Conservation (phyloP, 2,888 invertebrate species). For the Drosophila setosimentum region DNA sequence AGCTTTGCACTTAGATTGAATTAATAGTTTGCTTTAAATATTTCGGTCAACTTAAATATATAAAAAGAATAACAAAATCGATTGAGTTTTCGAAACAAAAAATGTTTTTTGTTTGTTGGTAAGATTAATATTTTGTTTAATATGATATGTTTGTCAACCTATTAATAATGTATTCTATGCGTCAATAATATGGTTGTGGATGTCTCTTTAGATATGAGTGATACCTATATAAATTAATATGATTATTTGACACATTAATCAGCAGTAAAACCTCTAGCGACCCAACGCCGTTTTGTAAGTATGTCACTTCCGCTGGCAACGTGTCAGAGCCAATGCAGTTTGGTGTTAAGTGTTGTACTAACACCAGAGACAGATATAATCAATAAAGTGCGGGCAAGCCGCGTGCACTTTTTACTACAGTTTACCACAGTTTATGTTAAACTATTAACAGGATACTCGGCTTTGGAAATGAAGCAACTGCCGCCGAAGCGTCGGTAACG, state of each 20-base stretch:
- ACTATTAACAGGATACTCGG: conserved; percentile 78
- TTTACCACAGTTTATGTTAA: conserved; percentile 81
- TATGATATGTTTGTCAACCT: neutral
- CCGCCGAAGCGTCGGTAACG: conserved; percentile 22
- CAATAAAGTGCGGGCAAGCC: conserved; percentile 62
- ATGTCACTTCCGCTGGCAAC: conserved; percentile 65
- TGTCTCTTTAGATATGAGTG: neutral
- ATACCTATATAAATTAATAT: neutral
- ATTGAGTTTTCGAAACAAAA: neutral
- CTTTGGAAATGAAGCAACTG: conserved; percentile 76
- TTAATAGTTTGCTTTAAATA: neutral
- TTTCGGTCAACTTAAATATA: neutral
- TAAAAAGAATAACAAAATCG: too few species aligned
- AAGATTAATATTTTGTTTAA: neutral
- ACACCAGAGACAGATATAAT: conserved; percentile 51
- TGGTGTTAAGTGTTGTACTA: conserved; percentile 42
- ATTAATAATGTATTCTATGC: neutral
- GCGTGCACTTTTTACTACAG: conserved; percentile 71
- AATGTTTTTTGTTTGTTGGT: neutral
- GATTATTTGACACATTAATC: conserved; percentile 11
- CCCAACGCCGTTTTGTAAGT: conserved; percentile 45
- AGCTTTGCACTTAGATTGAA: neutral
- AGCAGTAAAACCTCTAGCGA: conserved; percentile 4
- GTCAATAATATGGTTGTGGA: neutral
- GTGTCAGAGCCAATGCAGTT: conserved; percentile 27